Base-by-base conservation (phyloP, 2,888 invertebrate genomes). In the Protodeltote pygarga region DNA sequence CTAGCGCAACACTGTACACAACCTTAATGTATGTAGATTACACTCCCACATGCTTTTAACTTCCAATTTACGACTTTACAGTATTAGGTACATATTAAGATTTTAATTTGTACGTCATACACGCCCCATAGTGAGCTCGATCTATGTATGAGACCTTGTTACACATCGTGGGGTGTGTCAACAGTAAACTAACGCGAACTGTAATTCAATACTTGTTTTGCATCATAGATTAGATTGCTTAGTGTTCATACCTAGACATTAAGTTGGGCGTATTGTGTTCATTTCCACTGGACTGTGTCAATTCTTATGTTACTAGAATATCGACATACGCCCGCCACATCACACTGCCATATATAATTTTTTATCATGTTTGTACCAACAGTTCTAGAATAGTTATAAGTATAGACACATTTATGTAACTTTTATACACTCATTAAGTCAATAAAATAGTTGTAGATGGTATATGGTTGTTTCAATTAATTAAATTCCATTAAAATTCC, bases 291-390 rank as follows among this genome's bases (percentile, higher is more conserved):
- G 93, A 93, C 93, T 94, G 93, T 93, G 94, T 94, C 94, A 93
- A 92, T 94, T 94, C 94, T 94, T 93, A 87, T 92, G 81, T 85
- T 91, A 87, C 92, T 93, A 94, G 94, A 94, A 93, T 93, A 83
- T 92, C 85, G 91, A 93, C 93, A 94, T 93, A 92, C 81, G 92
- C 82, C 91, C 90, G 81, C 85, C 88, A 85, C 85, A 70, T 82
- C 81, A 76, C 85, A 89, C 89, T 89, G 88, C 87, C 88, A 84
- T 82, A 74, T 25, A 40, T 41, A 32, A 19, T 48, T 75, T 74
- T 74, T 75, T 75, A 75, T 68, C 69, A 65, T 73, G 64, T 77
- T 74, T 76, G 64, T 82, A 80, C 64, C 65, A 74, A 73, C 46
- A 58, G 67, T 50, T 69, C 68, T 70, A 60, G 53, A 59, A 54